Evolutionary conservation across 2,113 vertebrate genomes (phyloP), one percentile per base, ranked within the genome.

Genomic region (Clarias magur): DNA sequence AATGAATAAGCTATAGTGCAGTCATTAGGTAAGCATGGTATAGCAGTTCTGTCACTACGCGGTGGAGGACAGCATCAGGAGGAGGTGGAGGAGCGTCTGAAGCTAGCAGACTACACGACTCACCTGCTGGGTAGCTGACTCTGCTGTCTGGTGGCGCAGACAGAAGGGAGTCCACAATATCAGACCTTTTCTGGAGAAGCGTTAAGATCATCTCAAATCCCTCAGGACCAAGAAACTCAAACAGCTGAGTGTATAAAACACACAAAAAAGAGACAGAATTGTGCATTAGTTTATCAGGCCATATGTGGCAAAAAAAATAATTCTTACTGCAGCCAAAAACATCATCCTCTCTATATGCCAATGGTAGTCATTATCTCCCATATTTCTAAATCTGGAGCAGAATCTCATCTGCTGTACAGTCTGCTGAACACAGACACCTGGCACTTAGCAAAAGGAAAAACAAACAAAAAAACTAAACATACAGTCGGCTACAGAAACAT

Each of bases 131-230:
- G 92, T 80, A 91, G 60, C 95, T 93, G 53, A 94, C 91, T 82
- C 94, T 96, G 88, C 92, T 93, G 89, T 97, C 97, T 89, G 92
- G 90, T 82, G 95, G 90, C 84, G 91, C 91, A 88, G 92, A 89
- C 83, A 97, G 93, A 89, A 96, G 95, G 75, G 91, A 95, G 90
- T 97, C 95, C 83, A 99, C 94, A 89, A 99, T 97, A 79, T 92
- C 89, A 54, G 93, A 90, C 93, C 98, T 96, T 38, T 94, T 95
- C 92, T 98, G 97, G 17, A 99, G 96, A 2, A 99, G 96, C 70
- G 95, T 96, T 88, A 96, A 97, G 94, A 99, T 99, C 90, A 99
- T 96, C 93, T 98, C 97, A 90, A 99, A 94, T 82, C 97, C 98
- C 91, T 98, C 97, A 86, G 97, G 96, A 83, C 98, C 98, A 63